Percentiles rank a stretch among this genome's conserved stretches.
Conservation (phyloP, 2,888 invertebrate species). For the Tupiocoris notatus region DNA sequence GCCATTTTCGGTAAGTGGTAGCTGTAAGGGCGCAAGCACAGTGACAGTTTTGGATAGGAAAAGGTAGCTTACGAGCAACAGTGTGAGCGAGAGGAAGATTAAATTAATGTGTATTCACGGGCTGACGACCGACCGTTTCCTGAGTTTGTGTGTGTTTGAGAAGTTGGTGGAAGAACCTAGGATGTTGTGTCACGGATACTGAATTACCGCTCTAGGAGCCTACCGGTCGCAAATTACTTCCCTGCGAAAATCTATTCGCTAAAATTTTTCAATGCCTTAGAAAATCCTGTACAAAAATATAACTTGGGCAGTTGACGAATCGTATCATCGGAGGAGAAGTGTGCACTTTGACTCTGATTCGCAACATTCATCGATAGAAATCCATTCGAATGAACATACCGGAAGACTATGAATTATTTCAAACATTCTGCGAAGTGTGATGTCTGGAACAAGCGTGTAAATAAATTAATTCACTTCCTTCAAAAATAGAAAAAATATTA, state of each 20-base stretch:
- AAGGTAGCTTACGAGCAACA: background rate
- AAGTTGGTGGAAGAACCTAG: background rate
- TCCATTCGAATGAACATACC: no score
- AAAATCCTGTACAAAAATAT: no score
- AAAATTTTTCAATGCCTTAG: no score
- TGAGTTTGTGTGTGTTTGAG: background rate
- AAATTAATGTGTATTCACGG: background rate
- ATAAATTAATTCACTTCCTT: no score
- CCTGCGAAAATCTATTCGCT: background rate
- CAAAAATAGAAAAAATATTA: no score
- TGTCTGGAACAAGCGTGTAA: no score
- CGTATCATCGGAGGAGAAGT: no score
- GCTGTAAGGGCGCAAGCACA: background rate
- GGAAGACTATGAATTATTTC: no score
- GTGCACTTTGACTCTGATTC: no score
- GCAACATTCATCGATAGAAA: no score
- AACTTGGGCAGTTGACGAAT: no score
- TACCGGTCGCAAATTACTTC: background rate
- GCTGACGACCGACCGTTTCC: background rate
- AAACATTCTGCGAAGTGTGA: no score
- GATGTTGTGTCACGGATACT: background rate
- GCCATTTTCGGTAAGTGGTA: background rate
- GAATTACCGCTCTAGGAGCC: background rate
- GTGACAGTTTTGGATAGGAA: background rate
- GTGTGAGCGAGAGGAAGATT: background rate